Conservation (phyloP, 2,113 vertebrate genomes). For the Oryzias melastigma region DNA sequence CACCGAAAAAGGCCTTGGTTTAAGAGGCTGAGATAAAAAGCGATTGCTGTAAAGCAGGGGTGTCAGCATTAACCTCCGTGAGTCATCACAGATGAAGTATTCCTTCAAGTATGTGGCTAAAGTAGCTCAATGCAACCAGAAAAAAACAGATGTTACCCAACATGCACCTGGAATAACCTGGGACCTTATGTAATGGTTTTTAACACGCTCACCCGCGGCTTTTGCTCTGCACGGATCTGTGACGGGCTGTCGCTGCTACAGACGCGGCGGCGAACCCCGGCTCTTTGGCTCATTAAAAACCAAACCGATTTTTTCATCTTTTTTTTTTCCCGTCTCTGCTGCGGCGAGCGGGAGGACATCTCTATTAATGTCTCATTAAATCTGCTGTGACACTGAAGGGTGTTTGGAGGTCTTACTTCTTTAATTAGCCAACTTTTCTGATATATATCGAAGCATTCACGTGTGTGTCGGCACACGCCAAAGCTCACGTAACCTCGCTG, state of each 20-base stretch:
- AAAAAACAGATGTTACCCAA: neutral
- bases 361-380: constrained; percentile 67
- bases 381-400: constrained; percentile 46
- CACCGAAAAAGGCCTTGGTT: constrained; percentile 18
- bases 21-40: constrained; percentile 45
- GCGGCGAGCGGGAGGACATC: constrained; percentile 36
- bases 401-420: constrained; percentile 54
- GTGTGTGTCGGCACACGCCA: constrained; percentile 34
- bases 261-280: constrained; percentile 16
- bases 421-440: constrained; percentile 48
- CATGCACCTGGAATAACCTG: constrained; percentile 16
- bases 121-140: neutral
- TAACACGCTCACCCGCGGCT: constrained; percentile 10
- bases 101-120: constrained; percentile 11
- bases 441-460: constrained; percentile 34
- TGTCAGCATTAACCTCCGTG: constrained; percentile 18
- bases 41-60: constrained; percentile 13
- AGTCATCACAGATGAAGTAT: constrained; percentile 31
- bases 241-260: constrained; percentile 41
- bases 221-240: constrained; percentile 34
- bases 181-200: constrained; percentile 25
- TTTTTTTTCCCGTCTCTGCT: constrained; percentile 19
- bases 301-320: constrained; percentile 38
- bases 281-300: constrained; percentile 63
- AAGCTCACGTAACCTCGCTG: constrained; percentile 30